These are phyloP conservation scores for Falcaria lacertinaria DNA, from an alignment of 2,888 invertebrate species.

Conservation along the genomic window DNA sequence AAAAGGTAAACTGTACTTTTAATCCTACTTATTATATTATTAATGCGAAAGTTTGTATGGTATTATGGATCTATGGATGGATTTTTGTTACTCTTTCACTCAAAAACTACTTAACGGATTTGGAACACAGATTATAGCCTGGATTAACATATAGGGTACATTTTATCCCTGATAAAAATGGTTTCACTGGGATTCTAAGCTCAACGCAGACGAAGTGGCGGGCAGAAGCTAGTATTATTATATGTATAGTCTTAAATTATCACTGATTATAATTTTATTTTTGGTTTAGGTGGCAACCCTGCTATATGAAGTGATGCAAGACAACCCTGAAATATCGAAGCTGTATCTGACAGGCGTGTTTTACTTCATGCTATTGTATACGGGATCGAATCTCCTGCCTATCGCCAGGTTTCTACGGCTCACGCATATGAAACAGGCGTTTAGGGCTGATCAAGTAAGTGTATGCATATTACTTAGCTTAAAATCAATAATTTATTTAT, in stretches of 20 bases:
- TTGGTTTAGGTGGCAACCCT: constrained; percentile 88
- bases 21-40: not conserved
- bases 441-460: constrained; percentile 93
- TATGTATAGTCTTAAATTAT: not conserved
- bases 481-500: too few relatives aligned
- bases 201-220: too few relatives aligned
- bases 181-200: too few relatives aligned
- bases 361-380: constrained; percentile 99
- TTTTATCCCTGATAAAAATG: too few relatives aligned
- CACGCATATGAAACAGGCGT: constrained; percentile 97
- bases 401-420: constrained; percentile 96
- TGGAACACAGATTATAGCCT: too few relatives aligned
- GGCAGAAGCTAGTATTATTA: too few relatives aligned
- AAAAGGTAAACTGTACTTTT: constrained; percentile 78
- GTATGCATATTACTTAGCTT: too few relatives aligned
- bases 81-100: too few relatives aligned
- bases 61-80: too few relatives aligned
- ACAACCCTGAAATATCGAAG: constrained; percentile 97
- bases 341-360: constrained; percentile 97
- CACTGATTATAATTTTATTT: not conserved
- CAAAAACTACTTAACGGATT: too few relatives aligned
- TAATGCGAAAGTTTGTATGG: too few relatives aligned
- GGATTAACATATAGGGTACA: too few relatives aligned
- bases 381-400: constrained; percentile 97
- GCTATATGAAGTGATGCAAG: constrained; percentile 93